Evolutionary conservation across 2,113 vertebrate genomes (phyloP).

Genomic region (Phalacrocorax carbo): DNA sequence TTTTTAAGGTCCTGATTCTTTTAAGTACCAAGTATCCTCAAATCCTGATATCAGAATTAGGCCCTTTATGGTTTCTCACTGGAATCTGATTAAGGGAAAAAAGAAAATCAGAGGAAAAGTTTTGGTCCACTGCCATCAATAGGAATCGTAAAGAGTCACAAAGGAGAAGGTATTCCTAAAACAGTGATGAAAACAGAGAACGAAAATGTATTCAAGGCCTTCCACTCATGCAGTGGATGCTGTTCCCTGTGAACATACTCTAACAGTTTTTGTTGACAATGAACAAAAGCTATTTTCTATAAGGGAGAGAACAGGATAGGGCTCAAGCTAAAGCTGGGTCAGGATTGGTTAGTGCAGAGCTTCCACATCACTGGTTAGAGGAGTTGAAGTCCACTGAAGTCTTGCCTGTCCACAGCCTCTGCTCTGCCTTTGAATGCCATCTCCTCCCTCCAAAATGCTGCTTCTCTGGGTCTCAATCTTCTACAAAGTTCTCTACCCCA

Average conservation of each 20-base stretch:
- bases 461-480: background rate
- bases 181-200: background rate
- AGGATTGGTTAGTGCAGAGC: background rate
- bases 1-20: constrained; percentile 1
- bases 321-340: background rate
- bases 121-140: background rate
- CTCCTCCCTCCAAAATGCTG: background rate
- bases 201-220: background rate
- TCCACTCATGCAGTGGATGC: background rate
- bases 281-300: background rate
- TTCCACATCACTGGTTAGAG: background rate
- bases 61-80: background rate
- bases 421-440: background rate
- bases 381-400: background rate
- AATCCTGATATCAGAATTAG: background rate
- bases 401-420: background rate
- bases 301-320: background rate
- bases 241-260: background rate
- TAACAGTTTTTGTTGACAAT: background rate
- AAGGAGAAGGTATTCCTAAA: background rate
- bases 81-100: background rate
- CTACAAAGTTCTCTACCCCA: background rate
- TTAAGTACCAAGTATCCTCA: background rate
- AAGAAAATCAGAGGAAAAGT: background rate
- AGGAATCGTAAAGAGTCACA: background rate